A percentile compares a stretch with the other conserved stretches of the same genome.
phyloP scores from a whole-genome alignment of 2,113 vertebrate species.

The Bettongia penicillata region DNA sequence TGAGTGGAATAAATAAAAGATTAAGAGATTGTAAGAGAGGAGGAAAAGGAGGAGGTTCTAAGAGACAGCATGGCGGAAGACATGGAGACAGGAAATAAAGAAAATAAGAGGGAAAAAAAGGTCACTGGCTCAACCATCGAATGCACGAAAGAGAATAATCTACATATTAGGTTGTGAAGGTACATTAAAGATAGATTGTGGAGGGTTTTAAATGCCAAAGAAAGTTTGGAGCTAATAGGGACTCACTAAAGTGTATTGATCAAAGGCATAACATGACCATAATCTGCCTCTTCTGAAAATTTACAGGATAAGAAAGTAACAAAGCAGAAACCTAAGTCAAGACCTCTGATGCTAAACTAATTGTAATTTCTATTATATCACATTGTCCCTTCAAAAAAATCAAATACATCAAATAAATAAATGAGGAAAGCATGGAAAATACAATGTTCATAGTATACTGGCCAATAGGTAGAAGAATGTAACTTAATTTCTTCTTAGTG shows the following conservation, averaged over 20 bases:
- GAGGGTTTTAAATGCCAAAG: background rate
- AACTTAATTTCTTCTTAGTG: background rate
- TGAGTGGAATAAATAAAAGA: background rate
- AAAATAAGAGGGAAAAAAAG: background rate
- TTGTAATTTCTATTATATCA: background rate
- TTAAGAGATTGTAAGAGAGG: background rate
- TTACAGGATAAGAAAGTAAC: background rate
- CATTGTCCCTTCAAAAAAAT: background rate
- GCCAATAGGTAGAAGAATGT: background rate
- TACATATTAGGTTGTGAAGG: background rate
- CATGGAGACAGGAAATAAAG: background rate
- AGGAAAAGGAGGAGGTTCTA: background rate
- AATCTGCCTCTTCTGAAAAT: background rate
- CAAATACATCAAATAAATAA: background rate
- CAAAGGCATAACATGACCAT: background rate
- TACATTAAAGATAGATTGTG: background rate
- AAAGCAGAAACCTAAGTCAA: background rate
- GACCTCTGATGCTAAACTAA: background rate
- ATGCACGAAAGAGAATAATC: background rate
- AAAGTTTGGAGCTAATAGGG: background rate
- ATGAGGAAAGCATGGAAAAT: background rate
- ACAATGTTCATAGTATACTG: background rate
- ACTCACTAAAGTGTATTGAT: background rate
- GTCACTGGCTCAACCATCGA: background rate
- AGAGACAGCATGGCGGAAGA: background rate